Evolutionary conservation across 2,888 invertebrate genomes (phyloP).

Genomic region (Noctuana brunneofusca): DNA sequence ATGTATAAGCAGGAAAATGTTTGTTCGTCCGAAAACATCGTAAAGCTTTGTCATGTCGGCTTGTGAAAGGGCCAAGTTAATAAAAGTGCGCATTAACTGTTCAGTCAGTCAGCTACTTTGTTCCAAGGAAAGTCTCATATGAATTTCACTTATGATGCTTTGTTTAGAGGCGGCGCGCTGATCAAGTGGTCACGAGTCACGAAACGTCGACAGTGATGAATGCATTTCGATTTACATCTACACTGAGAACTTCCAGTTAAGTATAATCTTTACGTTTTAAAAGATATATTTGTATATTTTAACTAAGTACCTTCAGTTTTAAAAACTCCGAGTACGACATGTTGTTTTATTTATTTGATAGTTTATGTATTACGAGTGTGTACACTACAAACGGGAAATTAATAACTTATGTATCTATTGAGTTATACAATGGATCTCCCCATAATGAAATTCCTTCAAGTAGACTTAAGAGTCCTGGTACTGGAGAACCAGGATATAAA

Average conservation of each 20-base stretch:
- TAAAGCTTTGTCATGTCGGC: neutral
- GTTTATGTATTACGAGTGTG: too few species aligned
- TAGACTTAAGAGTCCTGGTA: too few species aligned
- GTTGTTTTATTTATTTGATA: too few species aligned
- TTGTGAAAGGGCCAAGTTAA: conserved; percentile 12
- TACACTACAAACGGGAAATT: too few species aligned
- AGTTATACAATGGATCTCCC: too few species aligned
- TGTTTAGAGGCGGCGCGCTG: conserved; percentile 32
- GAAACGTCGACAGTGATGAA: conserved; percentile 14
- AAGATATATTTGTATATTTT: too few species aligned
- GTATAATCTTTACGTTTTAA: too few species aligned
- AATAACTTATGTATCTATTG: too few species aligned
- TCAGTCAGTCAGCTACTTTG: conserved; percentile 4
- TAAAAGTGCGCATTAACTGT: conserved; percentile 9
- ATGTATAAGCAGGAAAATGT: neutral
- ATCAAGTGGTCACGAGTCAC: conserved; percentile 31
- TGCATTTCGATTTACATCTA: neutral
- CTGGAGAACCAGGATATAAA: too few species aligned
- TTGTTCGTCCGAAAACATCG: neutral
- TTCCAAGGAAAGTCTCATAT: conserved; percentile 12
- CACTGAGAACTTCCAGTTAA: neutral
- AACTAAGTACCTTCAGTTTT: too few species aligned
- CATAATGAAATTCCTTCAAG: too few species aligned
- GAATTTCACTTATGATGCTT: conserved; percentile 31
- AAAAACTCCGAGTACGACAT: too few species aligned